Evolutionary conservation across 2,113 vertebrate genomes (phyloP).

Genomic region (Atlantisia rogersi): DNA sequence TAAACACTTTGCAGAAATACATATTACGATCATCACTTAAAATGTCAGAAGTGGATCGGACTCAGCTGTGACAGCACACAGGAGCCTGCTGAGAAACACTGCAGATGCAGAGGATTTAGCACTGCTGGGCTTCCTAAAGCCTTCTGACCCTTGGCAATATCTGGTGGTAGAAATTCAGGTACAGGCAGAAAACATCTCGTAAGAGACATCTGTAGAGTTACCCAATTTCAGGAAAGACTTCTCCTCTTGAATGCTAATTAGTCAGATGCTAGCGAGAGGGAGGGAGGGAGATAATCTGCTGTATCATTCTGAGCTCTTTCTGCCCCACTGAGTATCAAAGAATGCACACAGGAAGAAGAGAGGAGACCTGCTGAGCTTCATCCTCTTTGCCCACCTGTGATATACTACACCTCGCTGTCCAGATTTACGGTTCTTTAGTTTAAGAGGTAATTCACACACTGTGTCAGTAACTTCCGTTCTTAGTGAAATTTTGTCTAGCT

Average conservation of each 20-base stretch:
- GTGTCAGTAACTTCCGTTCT: neutral
- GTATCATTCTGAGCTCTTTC: neutral
- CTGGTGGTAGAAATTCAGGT: neutral
- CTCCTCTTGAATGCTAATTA: neutral
- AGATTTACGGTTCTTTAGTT: neutral
- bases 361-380: neutral
- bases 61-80: conserved; percentile 12
- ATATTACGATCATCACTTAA: conserved; percentile 68
- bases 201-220: neutral
- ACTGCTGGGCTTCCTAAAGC: neutral
- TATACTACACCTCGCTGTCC: rapidly evolving
- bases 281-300: neutral
- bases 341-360: neutral
- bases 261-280: neutral
- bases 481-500: neutral
- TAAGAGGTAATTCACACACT: neutral
- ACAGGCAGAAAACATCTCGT: neutral
- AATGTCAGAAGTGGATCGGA: conserved; percentile 36
- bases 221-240: neutral
- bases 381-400: neutral
- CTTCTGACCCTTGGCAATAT: neutral
- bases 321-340: neutral
- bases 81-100: neutral
- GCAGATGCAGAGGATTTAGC: neutral
- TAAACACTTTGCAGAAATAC: conserved; percentile 69